Evolutionary conservation across 92 coral and sea anemone species (phyloP).

Genomic region (Siderastrea radians): DNA sequence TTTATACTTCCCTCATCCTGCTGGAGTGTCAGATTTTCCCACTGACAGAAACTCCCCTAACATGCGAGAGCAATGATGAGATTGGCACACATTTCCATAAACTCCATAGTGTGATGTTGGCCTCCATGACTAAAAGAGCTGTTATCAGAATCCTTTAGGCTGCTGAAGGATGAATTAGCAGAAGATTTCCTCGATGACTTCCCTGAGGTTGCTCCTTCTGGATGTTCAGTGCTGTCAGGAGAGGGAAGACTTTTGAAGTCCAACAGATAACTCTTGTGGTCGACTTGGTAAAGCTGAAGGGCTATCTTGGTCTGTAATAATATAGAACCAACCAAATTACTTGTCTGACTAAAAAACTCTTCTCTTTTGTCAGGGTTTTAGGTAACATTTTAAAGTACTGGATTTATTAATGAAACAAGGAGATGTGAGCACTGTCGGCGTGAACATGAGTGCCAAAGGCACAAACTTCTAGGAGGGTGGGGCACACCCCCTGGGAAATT

Average conservation of each 20-base stretch:
- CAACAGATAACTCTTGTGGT: slow-evolving; percentile 92
- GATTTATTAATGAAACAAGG: no score
- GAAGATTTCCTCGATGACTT: slow-evolving; percentile 86
- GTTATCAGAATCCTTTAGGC: slow-evolving; percentile 84
- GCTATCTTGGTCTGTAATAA: slow-evolving; percentile 86
- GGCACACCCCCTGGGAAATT: no score
- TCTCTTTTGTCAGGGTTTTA: no score
- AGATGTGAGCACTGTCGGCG: no score
- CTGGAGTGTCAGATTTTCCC: not conserved
- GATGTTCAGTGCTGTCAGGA: slow-evolving; percentile 52
- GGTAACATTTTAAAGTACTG: no score
- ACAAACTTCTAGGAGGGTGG: no score
- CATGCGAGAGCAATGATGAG: slow-evolving; percentile 96
- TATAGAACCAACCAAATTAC: no score
- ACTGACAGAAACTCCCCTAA: slow-evolving; percentile 11
- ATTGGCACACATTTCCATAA: slow-evolving; percentile 97
- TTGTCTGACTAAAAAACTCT: no score
- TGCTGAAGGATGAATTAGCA: slow-evolving; percentile 93
- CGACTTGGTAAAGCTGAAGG: slow-evolving; percentile 96
- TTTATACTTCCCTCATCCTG: not conserved
- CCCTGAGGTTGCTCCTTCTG: slow-evolving; percentile 54
- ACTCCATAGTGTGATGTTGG: slow-evolving; percentile 93
- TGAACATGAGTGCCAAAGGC: no score
- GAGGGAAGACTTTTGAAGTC: slow-evolving; percentile 95
- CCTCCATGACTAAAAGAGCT: slow-evolving; percentile 54